Percentiles rank a stretch among this genome's conserved stretches.
phyloP scores from a whole-genome alignment of 2,797 vertebrate genomes.

The Tenualosa ilisha region DNA sequence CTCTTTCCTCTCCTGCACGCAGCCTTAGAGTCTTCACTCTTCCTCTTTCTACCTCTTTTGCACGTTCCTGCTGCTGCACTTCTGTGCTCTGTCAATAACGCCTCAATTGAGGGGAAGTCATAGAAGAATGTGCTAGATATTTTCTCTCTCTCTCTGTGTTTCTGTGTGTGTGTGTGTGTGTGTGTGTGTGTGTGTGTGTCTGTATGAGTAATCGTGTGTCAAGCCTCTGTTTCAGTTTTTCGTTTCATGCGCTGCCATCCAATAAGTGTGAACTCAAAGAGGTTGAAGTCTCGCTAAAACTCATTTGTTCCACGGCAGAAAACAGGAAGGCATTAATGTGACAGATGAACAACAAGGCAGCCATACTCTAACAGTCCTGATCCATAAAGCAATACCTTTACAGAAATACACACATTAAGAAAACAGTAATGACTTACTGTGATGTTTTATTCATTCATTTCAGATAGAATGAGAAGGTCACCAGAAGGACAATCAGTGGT shows the following conservation, averaged over 20 bases:
- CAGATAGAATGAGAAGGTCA: not conserved
- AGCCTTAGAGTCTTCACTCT: too few relatives aligned
- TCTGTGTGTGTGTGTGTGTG: too few relatives aligned
- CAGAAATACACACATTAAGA: not conserved
- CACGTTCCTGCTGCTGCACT: not conserved
- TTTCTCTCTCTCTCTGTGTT: not conserved
- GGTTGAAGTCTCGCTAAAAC: not conserved
- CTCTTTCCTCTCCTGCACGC: too few relatives aligned
- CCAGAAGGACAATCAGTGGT: not conserved
- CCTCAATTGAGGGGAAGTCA: not conserved
- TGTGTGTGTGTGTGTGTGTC: too few relatives aligned
- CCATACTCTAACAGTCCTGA: not conserved
- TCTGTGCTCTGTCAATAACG: not conserved
- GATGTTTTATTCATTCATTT: not conserved
- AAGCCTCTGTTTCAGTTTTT: not conserved
- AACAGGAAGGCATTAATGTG: not conserved
- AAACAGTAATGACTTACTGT: conserved; percentile 10
- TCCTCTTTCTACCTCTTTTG: not conserved
- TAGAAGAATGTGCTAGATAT: not conserved
- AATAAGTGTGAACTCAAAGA: not conserved
- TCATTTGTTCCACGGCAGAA: not conserved
- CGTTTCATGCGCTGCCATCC: not conserved
- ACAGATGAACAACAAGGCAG: not conserved
- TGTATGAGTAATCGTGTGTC: not conserved
- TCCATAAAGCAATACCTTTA: not conserved